These are phyloP conservation scores for Caerostris darwini DNA, from an alignment of 1,140 invertebrate genomes.

Conservation along the genomic window DNA sequence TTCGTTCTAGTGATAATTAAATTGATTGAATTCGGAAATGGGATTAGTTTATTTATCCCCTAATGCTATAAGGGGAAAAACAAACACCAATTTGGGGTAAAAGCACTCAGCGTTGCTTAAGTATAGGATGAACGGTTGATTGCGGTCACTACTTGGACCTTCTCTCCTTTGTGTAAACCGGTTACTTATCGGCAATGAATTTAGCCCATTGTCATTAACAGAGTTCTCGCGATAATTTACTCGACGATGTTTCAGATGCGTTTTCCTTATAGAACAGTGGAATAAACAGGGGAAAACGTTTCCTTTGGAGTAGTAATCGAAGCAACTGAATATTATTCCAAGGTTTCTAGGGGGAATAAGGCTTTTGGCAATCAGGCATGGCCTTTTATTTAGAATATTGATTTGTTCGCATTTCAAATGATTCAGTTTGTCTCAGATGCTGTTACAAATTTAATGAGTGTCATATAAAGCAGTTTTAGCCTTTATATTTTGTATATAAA, in stretches of 20 bases:
- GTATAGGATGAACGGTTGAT: constrained; percentile 66
- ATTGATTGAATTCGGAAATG: constrained; percentile 76
- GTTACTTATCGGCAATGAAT: constrained; percentile 73
- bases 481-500: no score
- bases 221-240: constrained; percentile 57
- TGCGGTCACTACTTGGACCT: constrained; percentile 61
- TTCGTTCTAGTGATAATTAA: constrained; percentile 74
- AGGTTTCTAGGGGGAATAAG: not conserved
- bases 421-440: no score
- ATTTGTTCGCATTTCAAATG: no score
- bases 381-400: not conserved
- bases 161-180: constrained; percentile 51
- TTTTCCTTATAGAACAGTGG: constrained; percentile 25
- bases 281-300: constrained; percentile 41
- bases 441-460: no score
- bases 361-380: not conserved
- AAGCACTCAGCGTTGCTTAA: constrained; percentile 73
- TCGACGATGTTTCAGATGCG: constrained; percentile 55
- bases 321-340: not conserved
- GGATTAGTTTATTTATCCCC: constrained; percentile 75
- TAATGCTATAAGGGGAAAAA: constrained; percentile 75
- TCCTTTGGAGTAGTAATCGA: constrained; percentile 16
- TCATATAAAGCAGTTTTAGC: no score
- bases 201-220: constrained; percentile 71
- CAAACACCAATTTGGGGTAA: constrained; percentile 76